Evolutionary conservation across 2,113 vertebrate species (phyloP).

Genomic region (Hipposideros armiger): DNA sequence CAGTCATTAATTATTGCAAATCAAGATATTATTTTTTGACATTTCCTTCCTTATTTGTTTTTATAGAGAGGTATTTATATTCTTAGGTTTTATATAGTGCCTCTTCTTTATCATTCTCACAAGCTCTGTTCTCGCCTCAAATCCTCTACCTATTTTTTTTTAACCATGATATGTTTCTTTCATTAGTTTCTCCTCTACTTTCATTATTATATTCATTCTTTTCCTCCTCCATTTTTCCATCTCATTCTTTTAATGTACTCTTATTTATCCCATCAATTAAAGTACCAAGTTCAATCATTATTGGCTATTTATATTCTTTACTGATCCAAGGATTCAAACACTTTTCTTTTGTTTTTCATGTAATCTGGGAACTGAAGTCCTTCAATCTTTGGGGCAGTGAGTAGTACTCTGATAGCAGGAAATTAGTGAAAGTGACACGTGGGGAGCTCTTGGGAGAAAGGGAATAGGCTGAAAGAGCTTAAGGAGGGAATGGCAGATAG

Average conservation of each 20-base stretch:
- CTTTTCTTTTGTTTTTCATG: background rate
- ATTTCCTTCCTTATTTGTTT: background rate
- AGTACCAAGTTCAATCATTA: background rate
- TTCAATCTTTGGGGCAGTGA: background rate
- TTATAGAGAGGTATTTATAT: background rate
- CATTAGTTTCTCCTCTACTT: background rate
- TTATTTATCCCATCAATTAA: background rate
- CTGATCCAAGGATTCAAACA: background rate
- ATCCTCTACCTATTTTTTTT: constrained; percentile 4
- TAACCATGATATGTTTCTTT: constrained; percentile 35
- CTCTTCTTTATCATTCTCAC: background rate
- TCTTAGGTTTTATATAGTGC: background rate
- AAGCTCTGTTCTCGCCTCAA: background rate
- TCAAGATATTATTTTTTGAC: background rate
- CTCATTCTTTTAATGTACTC: background rate
- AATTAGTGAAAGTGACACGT: background rate
- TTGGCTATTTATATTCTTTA: background rate
- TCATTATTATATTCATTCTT: background rate
- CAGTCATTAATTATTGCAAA: constrained; percentile 49
- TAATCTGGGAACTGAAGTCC: background rate
- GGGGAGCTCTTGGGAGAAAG: background rate
- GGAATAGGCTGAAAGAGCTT: background rate
- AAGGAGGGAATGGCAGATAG: background rate
- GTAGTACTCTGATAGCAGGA: background rate
- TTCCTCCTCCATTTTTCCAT: background rate